These are phyloP conservation scores for Ailurus styani DNA, from an alignment of 2,113 vertebrate species.

Conservation along the genomic window DNA sequence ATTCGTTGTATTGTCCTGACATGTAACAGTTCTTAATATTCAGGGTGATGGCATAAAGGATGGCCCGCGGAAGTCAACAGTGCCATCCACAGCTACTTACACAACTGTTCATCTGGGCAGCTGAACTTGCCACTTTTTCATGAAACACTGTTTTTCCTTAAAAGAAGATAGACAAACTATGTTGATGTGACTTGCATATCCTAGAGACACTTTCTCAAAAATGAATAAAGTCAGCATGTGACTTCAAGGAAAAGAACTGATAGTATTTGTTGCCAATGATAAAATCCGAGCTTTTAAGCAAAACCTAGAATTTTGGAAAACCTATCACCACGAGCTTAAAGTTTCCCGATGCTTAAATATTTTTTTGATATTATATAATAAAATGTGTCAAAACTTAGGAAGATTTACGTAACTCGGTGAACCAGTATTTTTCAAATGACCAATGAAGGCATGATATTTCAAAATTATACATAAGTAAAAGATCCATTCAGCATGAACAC, in stretches of 20 bases:
- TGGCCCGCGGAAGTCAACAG: fast-evolving
- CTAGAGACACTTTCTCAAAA: not conserved
- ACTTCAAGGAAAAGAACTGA: not conserved
- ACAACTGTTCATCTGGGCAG: not conserved
- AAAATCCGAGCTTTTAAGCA: not conserved
- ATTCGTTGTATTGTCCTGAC: not conserved
- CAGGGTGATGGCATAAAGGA: not conserved
- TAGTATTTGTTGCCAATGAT: not conserved
- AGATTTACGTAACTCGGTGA: not conserved
- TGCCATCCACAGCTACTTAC: not conserved
- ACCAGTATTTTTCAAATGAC: not conserved
- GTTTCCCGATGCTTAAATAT: not conserved
- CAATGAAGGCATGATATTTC: not conserved
- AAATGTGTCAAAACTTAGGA: not conserved
- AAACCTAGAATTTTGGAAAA: not conserved
- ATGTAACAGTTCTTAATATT: not conserved
- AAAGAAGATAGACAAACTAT: not conserved
- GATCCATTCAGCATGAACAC: not conserved
- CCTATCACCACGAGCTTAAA: not conserved
- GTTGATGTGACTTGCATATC: not conserved
- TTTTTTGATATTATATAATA: not conserved
- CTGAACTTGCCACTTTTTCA: not conserved
- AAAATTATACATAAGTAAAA: not conserved
- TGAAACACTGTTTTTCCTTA: not conserved
- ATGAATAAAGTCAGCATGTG: not conserved